These are phyloP conservation scores for Drosophila mayaguana DNA, from an alignment of 2,888 invertebrate species.

Conservation along the genomic window DNA sequence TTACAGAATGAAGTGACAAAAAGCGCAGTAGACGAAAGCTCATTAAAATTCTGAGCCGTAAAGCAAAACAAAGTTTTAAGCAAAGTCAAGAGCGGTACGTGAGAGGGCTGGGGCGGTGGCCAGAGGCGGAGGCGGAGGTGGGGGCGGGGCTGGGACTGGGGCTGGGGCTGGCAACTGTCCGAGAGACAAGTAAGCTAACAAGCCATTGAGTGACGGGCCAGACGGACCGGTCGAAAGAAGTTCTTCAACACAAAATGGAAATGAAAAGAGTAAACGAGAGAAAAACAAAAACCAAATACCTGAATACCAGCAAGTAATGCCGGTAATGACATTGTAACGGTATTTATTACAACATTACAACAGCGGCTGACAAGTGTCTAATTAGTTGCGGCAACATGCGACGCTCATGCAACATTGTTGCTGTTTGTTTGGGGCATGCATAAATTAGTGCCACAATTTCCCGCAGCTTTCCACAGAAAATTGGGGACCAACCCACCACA, in stretches of 20 bases:
- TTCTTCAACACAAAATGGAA: slow-evolving; percentile 29
- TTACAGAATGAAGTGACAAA: slow-evolving; percentile 67
- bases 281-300: slow-evolving; percentile 24
- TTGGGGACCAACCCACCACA: fast-evolving
- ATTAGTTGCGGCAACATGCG: slow-evolving; percentile 73
- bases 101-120: background rate
- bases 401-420: slow-evolving; percentile 9
- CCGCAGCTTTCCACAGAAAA: slow-evolving; percentile 20
- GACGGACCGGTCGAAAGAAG: slow-evolving; percentile 44
- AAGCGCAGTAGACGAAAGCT: slow-evolving; percentile 70
- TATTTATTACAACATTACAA: slow-evolving; percentile 81
- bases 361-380: slow-evolving; percentile 77
- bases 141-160: background rate
- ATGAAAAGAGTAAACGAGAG: slow-evolving; percentile 2
- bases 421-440: slow-evolving; percentile 47
- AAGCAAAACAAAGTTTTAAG: slow-evolving; percentile 78
- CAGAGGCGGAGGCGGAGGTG: background rate
- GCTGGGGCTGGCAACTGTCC: slow-evolving; percentile 11
- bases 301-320: slow-evolving; percentile 72
- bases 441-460: slow-evolving; percentile 46
- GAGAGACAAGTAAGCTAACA: slow-evolving; percentile 71
- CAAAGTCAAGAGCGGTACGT: slow-evolving; percentile 60
- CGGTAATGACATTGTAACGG: slow-evolving; percentile 81
- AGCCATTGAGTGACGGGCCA: slow-evolving; percentile 71
- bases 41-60: slow-evolving; percentile 81